These are phyloP conservation scores for Microtus pennsylvanicus DNA, from an alignment of 2,113 vertebrate species.

Conservation along the genomic window DNA sequence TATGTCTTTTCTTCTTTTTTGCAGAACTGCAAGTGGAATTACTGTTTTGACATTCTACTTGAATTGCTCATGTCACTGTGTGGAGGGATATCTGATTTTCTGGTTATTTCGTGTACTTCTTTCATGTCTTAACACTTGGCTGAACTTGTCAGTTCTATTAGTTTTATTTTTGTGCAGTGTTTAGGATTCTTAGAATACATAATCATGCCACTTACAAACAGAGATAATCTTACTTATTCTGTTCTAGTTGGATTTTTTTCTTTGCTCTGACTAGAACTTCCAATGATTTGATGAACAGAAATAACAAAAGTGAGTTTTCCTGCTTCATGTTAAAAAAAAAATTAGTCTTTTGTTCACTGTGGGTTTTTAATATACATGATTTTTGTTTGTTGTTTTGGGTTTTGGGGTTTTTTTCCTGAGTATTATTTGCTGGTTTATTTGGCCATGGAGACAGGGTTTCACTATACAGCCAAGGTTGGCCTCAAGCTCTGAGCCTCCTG, in stretches of 20 bases:
- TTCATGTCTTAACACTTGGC: background rate
- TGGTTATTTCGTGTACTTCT: background rate
- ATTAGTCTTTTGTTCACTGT: background rate
- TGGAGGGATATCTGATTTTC: background rate
- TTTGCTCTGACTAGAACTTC: background rate
- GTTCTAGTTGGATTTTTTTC: background rate
- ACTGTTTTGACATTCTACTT: background rate
- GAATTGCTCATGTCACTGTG: background rate
- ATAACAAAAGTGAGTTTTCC: background rate
- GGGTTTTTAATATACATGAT: no score
- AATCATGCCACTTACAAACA: background rate
- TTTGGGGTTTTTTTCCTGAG: background rate
- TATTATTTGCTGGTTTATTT: background rate
- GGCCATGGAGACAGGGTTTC: background rate
- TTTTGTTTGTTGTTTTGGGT: background rate
- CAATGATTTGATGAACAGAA: background rate
- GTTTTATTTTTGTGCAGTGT: background rate
- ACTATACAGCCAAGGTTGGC: background rate
- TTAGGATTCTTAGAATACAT: background rate
- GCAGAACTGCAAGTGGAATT: background rate
- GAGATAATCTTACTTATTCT: background rate
- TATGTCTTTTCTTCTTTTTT: background rate
- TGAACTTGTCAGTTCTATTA: background rate
- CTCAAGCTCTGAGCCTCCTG: background rate
- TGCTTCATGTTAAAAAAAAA: background rate